Evolutionary conservation across 2,797 vertebrate genomes (phyloP), one percentile per base, ranked within the genome.

Genomic region (Cetoscarus ocellatus): DNA sequence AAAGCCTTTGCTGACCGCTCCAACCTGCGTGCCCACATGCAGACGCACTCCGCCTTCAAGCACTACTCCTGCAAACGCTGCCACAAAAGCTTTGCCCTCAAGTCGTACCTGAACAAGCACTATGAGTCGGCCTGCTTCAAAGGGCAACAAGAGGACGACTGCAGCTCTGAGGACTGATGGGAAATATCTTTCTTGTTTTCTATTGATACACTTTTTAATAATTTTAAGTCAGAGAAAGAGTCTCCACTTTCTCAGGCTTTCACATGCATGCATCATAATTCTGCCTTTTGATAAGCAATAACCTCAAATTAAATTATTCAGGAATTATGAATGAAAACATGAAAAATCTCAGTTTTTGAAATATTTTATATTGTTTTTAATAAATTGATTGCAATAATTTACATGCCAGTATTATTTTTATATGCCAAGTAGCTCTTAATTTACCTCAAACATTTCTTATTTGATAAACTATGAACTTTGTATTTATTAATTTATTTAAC

Each of bases 41-140:
- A 97, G 92, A 97, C 96, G 34, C 96, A 97, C 83, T 97, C 96
- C 1, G 95, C 96, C 87, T 97, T 97, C 89, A 97, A 97, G 91
- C 95, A 96, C 94, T 96, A 96, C 92, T 92, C 94, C 83, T 97
- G 96, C 91, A 96, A 96, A 80, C 92, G 94, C 75, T 97, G 96
- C 91, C 88, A 91, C 91, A 97, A 97, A 86, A 96, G 94, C 92
- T 98, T 98, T 57, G 95, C 97, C 0, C 96, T 98, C 85, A 98
- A 97, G 90, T 97, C 96, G 36, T 97, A 97, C 88, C 95, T 97
- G 89, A 97, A 96, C 95, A 97, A 97, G 94, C 96, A 97, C 92
- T 96, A 96, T 57, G 96, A 97, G 93, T 96, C 96, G 0, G 95
- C 96, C 67, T 96, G 96, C 91, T 96, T 96, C 92, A 97, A 96